These are phyloP conservation scores for Neoniphon sammara DNA, from an alignment of 2,797 vertebrate species.

Conservation along the genomic window DNA sequence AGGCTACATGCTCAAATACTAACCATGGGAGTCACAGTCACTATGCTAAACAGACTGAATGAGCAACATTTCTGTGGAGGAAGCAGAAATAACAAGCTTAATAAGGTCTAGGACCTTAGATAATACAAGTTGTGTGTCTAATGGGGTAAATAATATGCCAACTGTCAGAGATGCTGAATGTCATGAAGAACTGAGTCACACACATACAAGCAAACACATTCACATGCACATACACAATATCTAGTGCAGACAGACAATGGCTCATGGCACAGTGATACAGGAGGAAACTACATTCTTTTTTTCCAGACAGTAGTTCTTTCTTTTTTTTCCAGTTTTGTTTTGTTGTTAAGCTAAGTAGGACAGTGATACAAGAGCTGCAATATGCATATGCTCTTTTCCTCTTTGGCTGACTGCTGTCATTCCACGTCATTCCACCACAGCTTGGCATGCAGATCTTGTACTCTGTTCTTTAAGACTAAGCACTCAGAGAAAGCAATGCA, in stretches of 20 bases:
- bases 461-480: not conserved
- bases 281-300: slow-evolving; percentile 16
- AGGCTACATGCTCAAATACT: slow-evolving; percentile 8
- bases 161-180: slow-evolving; percentile 39
- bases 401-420: not conserved
- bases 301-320: not conserved
- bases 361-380: not conserved
- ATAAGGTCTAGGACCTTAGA: slow-evolving; percentile 17
- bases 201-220: slow-evolving; percentile 2
- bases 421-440: not conserved
- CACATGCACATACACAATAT: slow-evolving; percentile 9
- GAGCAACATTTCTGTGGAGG: slow-evolving; percentile 26
- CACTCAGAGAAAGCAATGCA: slow-evolving; percentile 5
- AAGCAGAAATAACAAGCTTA: slow-evolving; percentile 39
- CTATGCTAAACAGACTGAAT: slow-evolving; percentile 29
- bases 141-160: slow-evolving; percentile 31
- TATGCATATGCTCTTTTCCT: slow-evolving; percentile 1
- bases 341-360: not conserved
- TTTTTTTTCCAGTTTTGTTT: not conserved
- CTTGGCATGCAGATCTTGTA: not conserved
- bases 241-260: slow-evolving; percentile 15
- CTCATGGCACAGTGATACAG: slow-evolving; percentile 31
- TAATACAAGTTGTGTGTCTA: slow-evolving; percentile 44
- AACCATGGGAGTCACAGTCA: slow-evolving; percentile 16
- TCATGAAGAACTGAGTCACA: slow-evolving; percentile 41